phyloP scores from a whole-genome alignment of 2,888 invertebrate species.

The Ecliptopera silaceata region DNA sequence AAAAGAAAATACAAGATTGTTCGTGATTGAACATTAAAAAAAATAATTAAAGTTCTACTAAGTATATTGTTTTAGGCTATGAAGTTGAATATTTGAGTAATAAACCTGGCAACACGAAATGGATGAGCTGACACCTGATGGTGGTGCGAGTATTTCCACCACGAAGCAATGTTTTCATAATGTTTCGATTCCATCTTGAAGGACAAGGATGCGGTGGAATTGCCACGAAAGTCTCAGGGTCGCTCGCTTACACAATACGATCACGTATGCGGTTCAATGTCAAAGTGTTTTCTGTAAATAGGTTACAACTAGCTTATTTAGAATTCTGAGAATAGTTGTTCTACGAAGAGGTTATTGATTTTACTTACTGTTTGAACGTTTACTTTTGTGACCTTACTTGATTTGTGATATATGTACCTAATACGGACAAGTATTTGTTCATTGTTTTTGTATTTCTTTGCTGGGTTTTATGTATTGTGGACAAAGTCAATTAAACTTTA shows the following conservation, averaged over 20 bases:
- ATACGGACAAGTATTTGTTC: too few species aligned
- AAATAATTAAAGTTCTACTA: too few species aligned
- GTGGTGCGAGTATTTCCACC: background rate
- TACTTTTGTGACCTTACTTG: too few species aligned
- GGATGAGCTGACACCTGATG: background rate
- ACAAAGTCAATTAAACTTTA: too few species aligned
- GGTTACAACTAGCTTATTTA: slow-evolving; percentile 14
- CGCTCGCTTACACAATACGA: slow-evolving; percentile 15
- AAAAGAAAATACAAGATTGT: too few species aligned
- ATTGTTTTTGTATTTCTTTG: too few species aligned
- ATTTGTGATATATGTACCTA: too few species aligned
- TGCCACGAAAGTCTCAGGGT: slow-evolving; percentile 9
- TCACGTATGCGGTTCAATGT: slow-evolving; percentile 28
- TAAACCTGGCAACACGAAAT: too few species aligned
- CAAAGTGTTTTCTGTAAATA: slow-evolving; percentile 22
- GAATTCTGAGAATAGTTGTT: slow-evolving; percentile 11
- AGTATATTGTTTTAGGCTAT: too few species aligned
- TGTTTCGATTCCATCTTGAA: slow-evolving; percentile 5
- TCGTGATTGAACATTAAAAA: too few species aligned
- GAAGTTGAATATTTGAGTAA: too few species aligned
- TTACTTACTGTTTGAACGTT: background rate
- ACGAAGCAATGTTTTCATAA: slow-evolving; percentile 7
- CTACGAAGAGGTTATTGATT: slow-evolving; percentile 1
- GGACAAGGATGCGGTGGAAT: slow-evolving; percentile 24
- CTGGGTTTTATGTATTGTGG: too few species aligned